Evolutionary conservation across 2,888 invertebrate species (phyloP).

Genomic region (Petrophora chlorosata): DNA sequence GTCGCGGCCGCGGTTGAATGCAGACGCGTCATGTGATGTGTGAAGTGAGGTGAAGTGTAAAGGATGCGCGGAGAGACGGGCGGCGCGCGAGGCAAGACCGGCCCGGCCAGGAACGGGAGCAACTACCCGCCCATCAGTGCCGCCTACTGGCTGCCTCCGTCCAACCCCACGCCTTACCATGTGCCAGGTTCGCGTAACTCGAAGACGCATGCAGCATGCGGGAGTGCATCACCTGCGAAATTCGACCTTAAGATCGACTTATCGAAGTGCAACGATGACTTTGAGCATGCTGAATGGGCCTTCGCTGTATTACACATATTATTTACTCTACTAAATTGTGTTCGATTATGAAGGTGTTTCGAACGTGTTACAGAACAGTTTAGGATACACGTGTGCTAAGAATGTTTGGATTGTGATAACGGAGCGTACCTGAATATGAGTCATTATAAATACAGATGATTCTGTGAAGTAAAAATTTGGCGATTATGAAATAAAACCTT

Average conservation of each 20-base stretch:
- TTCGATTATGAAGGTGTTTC: not conserved
- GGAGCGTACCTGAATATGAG: constrained; percentile 25
- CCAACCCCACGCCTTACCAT: constrained; percentile 91
- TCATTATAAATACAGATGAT: constrained; percentile 7
- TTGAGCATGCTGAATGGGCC: constrained; percentile 24
- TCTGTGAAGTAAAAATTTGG: constrained; percentile 2
- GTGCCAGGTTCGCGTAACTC: constrained; percentile 88
- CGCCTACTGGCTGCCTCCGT: constrained; percentile 93
- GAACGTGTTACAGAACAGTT: constrained; percentile 3
- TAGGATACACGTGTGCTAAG: constrained; percentile 4
- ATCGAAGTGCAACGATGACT: constrained; percentile 6
- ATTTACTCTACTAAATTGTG: constrained; percentile 2
- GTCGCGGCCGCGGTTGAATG: constrained; percentile 73
- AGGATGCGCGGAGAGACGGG: constrained; percentile 81
- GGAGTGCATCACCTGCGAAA: constrained; percentile 27
- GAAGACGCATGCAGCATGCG: constrained; percentile 24
- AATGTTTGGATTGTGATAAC: constrained; percentile 28
- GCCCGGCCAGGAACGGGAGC: constrained; percentile 59
- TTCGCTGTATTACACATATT: constrained; percentile 3
- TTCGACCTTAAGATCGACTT: constrained; percentile 27
- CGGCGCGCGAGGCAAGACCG: constrained; percentile 70
- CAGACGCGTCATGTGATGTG: constrained; percentile 74
- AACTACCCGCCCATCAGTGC: constrained; percentile 92
- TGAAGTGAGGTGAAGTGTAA: constrained; percentile 65
- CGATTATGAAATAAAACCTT: constrained; percentile 7